phyloP scores from a whole-genome alignment of 1,140 invertebrate species.

The Heliconius hermathena region DNA sequence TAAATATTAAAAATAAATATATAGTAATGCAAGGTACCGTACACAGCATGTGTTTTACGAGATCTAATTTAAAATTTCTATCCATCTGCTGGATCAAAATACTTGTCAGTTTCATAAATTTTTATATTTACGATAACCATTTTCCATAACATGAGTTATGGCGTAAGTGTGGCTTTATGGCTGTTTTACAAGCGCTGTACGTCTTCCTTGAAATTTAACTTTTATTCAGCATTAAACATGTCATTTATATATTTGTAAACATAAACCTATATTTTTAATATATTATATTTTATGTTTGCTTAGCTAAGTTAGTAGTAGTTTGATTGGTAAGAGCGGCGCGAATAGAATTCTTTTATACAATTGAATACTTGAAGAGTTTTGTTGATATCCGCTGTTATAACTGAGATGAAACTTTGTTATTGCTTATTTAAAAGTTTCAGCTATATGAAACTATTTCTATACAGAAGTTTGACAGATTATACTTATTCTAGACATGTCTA shows the following conservation, averaged over 20 bases:
- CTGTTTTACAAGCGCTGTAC: conserved; percentile 29
- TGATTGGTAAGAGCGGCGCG: not conserved
- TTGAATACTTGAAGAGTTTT: conserved; percentile 22
- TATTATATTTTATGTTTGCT: not conserved
- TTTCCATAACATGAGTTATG: conserved; percentile 17
- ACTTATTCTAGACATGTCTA: not conserved
- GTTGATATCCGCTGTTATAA: conserved; percentile 22
- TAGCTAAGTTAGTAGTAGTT: not conserved
- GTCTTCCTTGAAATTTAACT: conserved; percentile 20
- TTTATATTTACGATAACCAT: conserved; percentile 30
- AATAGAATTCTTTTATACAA: not conserved
- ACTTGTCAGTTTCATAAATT: conserved; percentile 27
- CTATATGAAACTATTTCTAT: not conserved
- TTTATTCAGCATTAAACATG: conserved; percentile 14
- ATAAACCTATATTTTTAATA: not conserved
- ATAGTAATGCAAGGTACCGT: not conserved
- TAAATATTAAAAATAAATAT: not conserved
- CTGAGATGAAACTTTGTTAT: not conserved
- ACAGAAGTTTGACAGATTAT: not conserved
- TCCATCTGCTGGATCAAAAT: conserved; percentile 8
- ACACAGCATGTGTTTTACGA: not conserved
- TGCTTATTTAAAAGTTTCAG: conserved; percentile 4
- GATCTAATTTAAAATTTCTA: conserved; percentile 7
- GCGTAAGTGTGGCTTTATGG: conserved; percentile 24
- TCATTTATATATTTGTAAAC: conserved; percentile 1